Percentiles rank a stretch among this genome's conserved stretches.
These are phyloP conservation scores for Dasypolia templi DNA, from an alignment of 2,888 invertebrate species.

Conservation along the genomic window DNA sequence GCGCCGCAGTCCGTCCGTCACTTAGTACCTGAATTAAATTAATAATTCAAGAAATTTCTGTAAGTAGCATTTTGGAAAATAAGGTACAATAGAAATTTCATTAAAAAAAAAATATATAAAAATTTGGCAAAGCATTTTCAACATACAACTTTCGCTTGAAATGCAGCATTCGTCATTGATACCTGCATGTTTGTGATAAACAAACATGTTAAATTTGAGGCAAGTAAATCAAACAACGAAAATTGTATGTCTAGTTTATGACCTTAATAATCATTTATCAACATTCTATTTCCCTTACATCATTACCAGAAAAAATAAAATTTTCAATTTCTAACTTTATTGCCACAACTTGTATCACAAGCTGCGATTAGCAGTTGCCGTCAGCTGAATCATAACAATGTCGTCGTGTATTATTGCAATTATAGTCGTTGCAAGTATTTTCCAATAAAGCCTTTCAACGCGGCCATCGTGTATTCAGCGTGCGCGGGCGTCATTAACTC, in stretches of 20 bases:
- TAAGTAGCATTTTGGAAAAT: neutral
- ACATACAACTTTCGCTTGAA: neutral
- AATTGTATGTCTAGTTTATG: neutral
- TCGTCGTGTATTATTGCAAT: slow-evolving; percentile 71
- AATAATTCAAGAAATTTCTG: neutral
- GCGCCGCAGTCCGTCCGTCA: slow-evolving; percentile 97
- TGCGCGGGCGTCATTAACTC: slow-evolving; percentile 83
- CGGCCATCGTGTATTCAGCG: slow-evolving; percentile 81
- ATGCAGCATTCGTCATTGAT: too few relatives aligned
- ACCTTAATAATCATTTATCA: neutral
- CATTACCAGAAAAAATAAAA: neutral
- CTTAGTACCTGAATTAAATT: slow-evolving; percentile 92
- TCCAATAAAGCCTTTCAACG: slow-evolving; percentile 79
- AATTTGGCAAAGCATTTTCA: slow-evolving; percentile 5
- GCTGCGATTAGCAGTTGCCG: slow-evolving; percentile 33
- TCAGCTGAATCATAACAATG: slow-evolving; percentile 64
- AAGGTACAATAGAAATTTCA: neutral
- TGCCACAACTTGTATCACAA: neutral
- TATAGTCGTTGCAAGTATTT: slow-evolving; percentile 78
- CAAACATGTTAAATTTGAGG: neutral
- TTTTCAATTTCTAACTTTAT: neutral
- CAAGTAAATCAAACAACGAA: neutral
- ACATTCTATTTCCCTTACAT: too few relatives aligned
- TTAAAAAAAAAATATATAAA: neutral
- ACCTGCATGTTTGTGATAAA: neutral